phyloP scores from a whole-genome alignment of 2,797 vertebrate species.

The Scolopax bukidnonensis region DNA sequence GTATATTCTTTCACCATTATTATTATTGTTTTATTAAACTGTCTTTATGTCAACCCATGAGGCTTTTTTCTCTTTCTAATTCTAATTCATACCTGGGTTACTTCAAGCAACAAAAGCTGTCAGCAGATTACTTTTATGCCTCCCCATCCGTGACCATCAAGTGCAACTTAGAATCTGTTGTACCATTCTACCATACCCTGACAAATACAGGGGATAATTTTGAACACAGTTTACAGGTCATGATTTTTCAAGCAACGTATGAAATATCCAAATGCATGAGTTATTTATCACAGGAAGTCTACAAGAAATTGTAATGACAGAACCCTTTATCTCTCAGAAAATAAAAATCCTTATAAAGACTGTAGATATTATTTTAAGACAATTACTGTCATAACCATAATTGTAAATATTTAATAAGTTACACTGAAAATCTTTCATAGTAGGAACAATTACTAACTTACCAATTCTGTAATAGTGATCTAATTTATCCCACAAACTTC shows the following conservation, averaged over 20 bases:
- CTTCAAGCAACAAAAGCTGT: not conserved
- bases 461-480: slow-evolving; percentile 92
- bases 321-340: not conserved
- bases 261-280: not conserved
- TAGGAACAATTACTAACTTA: slow-evolving; percentile 71
- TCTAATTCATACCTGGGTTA: not conserved
- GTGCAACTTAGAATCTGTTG: not conserved
- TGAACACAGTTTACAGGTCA: not conserved
- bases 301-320: not conserved
- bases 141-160: not conserved
- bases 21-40: not conserved
- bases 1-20: not conserved
- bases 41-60: not conserved
- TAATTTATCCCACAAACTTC: slow-evolving; percentile 92
- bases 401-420: not conserved
- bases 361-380: not conserved
- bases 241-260: not conserved
- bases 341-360: not conserved
- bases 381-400: not conserved
- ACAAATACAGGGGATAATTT: not conserved
- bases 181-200: not conserved
- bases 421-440: not conserved
- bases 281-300: not conserved
- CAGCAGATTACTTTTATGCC: not conserved
- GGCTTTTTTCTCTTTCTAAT: not conserved